Evolutionary conservation across 2,888 invertebrate species (phyloP), one percentile per base, ranked within the genome.

Genomic region (Osedax fenrisi): DNA sequence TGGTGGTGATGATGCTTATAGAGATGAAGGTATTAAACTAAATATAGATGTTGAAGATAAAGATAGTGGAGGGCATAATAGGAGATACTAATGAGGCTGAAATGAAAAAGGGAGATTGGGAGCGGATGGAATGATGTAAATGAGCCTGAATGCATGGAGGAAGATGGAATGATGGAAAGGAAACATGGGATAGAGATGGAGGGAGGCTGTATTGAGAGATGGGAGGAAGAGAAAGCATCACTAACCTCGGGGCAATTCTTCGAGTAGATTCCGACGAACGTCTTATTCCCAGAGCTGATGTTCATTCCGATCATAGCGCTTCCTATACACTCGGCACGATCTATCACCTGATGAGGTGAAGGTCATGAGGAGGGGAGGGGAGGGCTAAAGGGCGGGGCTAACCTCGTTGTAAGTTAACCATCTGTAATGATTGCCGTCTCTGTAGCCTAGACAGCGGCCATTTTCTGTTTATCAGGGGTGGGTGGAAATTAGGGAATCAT

Each of bases 361-460:
- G 17, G 17, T 41, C 5, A 41, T 41, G 10, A 17, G n/a, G n/a
- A n/a, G n/a, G n/a, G n/a, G n/a, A n/a, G n/a, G n/a, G n/a, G n/a
- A n/a, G n/a, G n/a, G n/a, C n/a, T n/a, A n/a, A n/a, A n/a, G n/a
- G n/a, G n/a, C n/a, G 17, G 17, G 41, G 41, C 26, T 68, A 25
- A 68, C 68, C 68, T 68, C 26, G 68, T 26, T 68, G 13, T 68
- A 68, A 10, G 10, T 26, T 24, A 68, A n/a, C 68, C 68, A 68
- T 13, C 27, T 24, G 68, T 68, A 68, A 41, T 41, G 41, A 41
- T 41, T 41, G 41, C 41, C 41, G 17, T 41, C 41, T 17, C 41
- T 41, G 41, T 41, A 68, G 75, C 95, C 95, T 17, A 79, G 67
- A 73, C 76, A 79, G 10, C 73, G 76, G 25, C 78, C 78, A 71